These are phyloP conservation scores for Spodoptera frugiperda DNA, from an alignment of 1,140 invertebrate species.

Conservation along the genomic window DNA sequence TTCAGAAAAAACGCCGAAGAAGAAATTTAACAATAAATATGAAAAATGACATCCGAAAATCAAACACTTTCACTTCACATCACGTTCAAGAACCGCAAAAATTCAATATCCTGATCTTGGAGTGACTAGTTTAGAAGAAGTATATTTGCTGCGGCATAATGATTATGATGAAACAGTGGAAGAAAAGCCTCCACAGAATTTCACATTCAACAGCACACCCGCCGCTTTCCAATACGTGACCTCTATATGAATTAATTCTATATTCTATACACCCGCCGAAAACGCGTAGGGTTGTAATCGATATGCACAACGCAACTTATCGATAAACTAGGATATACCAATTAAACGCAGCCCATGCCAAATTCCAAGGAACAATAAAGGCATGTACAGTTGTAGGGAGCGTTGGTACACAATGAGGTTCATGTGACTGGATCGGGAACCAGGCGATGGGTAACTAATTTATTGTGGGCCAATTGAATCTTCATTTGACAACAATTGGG, in stretches of 20 bases:
- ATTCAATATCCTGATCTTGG: slow-evolving; percentile 12
- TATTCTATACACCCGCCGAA: slow-evolving; percentile 18
- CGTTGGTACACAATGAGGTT: slow-evolving; percentile 51
- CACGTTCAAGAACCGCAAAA: background rate
- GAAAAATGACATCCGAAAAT: background rate
- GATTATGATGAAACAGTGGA: slow-evolving; percentile 28
- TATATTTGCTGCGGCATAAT: slow-evolving; percentile 5
- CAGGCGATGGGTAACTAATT: slow-evolving; percentile 68
- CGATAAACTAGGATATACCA: slow-evolving; percentile 46
- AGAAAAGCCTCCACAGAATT: slow-evolving; percentile 17
- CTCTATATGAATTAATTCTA: slow-evolving; percentile 43
- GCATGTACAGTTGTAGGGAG: slow-evolving; percentile 15
- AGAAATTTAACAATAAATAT: too few relatives aligned
- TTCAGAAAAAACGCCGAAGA: too few relatives aligned
- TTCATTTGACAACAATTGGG: slow-evolving; percentile 83
- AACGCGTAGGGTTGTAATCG: slow-evolving; percentile 23
- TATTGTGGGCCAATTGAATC: slow-evolving; percentile 82
- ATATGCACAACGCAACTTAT: slow-evolving; percentile 35
- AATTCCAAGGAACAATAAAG: slow-evolving; percentile 46
- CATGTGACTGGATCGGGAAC: slow-evolving; percentile 65
- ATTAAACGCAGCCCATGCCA: slow-evolving; percentile 35
- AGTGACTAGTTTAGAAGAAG: background rate
- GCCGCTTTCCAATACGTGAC: slow-evolving; percentile 38
- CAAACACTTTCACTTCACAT: background rate
- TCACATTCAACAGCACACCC: slow-evolving; percentile 37